These are phyloP conservation scores for Allacma fusca DNA, from an alignment of 2,888 invertebrate genomes.

Conservation along the genomic window DNA sequence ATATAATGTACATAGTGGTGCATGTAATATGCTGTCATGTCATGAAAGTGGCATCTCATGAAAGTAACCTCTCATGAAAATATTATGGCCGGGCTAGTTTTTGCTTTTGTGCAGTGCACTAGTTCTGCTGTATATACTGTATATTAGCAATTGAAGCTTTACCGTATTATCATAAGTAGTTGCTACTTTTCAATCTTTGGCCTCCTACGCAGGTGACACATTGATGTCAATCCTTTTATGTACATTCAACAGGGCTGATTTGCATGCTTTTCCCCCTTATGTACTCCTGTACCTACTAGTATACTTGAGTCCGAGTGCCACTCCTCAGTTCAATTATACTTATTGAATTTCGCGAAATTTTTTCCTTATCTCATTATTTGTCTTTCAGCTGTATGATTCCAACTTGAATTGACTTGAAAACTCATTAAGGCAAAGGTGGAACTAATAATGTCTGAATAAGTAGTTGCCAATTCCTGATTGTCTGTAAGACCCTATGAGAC, in stretches of 20 bases:
- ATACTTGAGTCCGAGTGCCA: neutral
- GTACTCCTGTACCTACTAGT: neutral
- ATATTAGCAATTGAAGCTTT: neutral
- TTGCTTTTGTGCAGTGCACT: neutral
- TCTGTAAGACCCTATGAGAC: neutral
- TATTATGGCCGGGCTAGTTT: neutral
- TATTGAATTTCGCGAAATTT: neutral
- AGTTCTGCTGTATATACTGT: neutral
- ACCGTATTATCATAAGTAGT: neutral
- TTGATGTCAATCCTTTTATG: constrained; percentile 42
- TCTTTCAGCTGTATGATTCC: constrained; percentile 14
- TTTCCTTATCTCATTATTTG: constrained; percentile 16
- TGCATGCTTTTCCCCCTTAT: constrained; percentile 27
- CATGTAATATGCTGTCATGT: neutral
- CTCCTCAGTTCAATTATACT: constrained; percentile 16
- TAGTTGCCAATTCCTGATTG: neutral
- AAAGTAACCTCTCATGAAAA: constrained; percentile 2
- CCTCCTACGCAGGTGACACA: constrained; percentile 29
- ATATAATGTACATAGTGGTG: neutral
- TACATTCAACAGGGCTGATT: constrained; percentile 24
- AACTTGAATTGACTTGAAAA: constrained; percentile 9
- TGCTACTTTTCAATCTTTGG: neutral
- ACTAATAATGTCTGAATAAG: constrained; percentile 17
- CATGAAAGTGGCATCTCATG: neutral
- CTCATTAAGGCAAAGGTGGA: constrained; percentile 18